These are phyloP conservation scores for Esox lucius DNA, from an alignment of 2,797 vertebrate genomes.

Conservation along the genomic window DNA sequence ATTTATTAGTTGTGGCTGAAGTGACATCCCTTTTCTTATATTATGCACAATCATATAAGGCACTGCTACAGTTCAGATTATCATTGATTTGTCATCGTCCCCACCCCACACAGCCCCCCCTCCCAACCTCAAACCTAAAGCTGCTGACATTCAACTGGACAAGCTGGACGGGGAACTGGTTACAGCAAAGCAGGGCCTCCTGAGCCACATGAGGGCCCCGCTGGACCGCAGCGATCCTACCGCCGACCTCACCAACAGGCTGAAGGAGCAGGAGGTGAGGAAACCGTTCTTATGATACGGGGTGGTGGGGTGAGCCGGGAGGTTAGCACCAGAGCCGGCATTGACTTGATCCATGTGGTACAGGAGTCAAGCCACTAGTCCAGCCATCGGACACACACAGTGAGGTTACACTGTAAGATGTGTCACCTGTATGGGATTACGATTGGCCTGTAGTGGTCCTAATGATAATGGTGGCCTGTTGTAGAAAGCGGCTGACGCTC, in stretches of 20 bases:
- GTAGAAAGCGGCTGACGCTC: conserved; percentile 69
- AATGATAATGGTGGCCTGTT: not conserved
- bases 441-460: not conserved
- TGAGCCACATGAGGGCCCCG: conserved; percentile 80
- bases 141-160: conserved; percentile 77
- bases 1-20: too few species aligned
- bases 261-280: conserved; percentile 86
- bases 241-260: conserved; percentile 81
- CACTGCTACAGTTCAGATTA: not conserved
- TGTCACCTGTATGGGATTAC: not conserved
- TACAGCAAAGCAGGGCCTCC: conserved; percentile 75
- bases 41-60: not conserved
- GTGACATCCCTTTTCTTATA: not conserved
- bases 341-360: not conserved
- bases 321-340: not conserved
- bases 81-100: not conserved
- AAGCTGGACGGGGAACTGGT: conserved; percentile 77
- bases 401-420: not conserved
- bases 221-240: conserved; percentile 74
- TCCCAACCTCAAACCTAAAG: conserved; percentile 74
- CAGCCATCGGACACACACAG: not conserved
- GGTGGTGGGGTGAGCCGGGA: not conserved
- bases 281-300: not conserved
- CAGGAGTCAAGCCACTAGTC: not conserved
- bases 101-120: conserved; percentile 53